A percentile compares a stretch with the other conserved stretches of the same genome.
Evolutionary conservation across 2,888 invertebrate species (phyloP).

Genomic region (Himalopsyche japonica): DNA sequence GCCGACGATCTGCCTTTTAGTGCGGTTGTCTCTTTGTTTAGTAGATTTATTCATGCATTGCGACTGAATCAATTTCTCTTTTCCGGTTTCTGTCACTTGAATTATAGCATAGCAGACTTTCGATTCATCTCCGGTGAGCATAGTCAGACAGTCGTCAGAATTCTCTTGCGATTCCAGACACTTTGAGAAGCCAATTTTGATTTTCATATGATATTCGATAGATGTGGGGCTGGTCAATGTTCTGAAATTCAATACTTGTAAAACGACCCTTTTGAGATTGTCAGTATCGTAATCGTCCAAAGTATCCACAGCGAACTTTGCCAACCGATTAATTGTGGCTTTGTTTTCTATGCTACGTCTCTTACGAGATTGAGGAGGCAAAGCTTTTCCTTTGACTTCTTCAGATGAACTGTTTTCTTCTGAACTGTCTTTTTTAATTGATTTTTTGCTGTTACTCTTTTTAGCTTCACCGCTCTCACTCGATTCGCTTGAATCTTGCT

Average conservation of each 20-base stretch:
- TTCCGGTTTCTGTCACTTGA: slow-evolving; percentile 24
- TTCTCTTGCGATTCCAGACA: slow-evolving; percentile 46
- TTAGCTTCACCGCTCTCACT: background rate
- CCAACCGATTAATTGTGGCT: slow-evolving; percentile 47
- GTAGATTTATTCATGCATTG: slow-evolving; percentile 47
- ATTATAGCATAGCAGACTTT: slow-evolving; percentile 25
- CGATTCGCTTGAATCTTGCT: background rate
- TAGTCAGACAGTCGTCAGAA: slow-evolving; percentile 34
- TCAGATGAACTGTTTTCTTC: slow-evolving; percentile 24
- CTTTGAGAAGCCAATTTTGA: slow-evolving; percentile 52
- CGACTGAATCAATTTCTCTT: slow-evolving; percentile 42
- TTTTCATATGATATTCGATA: slow-evolving; percentile 50
- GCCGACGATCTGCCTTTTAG: slow-evolving; percentile 39
- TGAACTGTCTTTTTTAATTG: slow-evolving; percentile 42
- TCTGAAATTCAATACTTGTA: slow-evolving; percentile 53
- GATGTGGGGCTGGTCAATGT: slow-evolving; percentile 47
- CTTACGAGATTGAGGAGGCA: background rate
- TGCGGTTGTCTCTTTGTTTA: slow-evolving; percentile 44
- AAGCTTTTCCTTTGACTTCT: background rate
- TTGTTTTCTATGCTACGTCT: slow-evolving; percentile 16
- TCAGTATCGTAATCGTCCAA: slow-evolving; percentile 58
- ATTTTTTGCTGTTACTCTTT: background rate
- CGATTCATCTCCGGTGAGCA: slow-evolving; percentile 29
- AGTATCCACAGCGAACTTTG: slow-evolving; percentile 53
- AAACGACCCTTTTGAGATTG: slow-evolving; percentile 52